Evolutionary conservation across 2,797 vertebrate species (phyloP).

Genomic region (Eurystomus glaucurus): DNA sequence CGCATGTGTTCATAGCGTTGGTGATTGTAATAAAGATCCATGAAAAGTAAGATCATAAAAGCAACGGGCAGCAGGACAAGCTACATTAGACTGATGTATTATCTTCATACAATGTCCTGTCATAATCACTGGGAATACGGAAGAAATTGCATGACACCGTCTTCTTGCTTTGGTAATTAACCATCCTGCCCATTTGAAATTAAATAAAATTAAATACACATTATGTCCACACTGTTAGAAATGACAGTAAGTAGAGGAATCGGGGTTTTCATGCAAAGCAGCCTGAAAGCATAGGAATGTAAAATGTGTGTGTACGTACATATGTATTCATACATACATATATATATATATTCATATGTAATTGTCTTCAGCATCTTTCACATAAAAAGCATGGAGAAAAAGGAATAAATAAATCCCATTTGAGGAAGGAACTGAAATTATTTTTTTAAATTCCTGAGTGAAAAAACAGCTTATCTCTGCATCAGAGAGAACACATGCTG

Average conservation of each 20-base stretch:
- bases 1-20: accelerated
- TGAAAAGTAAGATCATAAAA: background rate
- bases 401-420: background rate
- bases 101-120: background rate
- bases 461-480: constrained; percentile 13
- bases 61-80: background rate
- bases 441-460: background rate
- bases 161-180: constrained; percentile 1
- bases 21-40: background rate
- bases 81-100: background rate
- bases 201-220: background rate
- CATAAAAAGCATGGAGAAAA: background rate
- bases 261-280: background rate
- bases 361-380: background rate
- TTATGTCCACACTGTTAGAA: background rate
- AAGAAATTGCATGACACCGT: background rate
- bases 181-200: background rate
- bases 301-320: background rate
- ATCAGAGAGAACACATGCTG: constrained; percentile 32
- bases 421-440: background rate
- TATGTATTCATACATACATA: background rate
- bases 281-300: background rate
- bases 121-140: background rate
- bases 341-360: background rate
- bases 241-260: background rate